Base-by-base conservation (phyloP, 2,797 vertebrate species). In the Paramormyrops hopkinsi region DNA sequence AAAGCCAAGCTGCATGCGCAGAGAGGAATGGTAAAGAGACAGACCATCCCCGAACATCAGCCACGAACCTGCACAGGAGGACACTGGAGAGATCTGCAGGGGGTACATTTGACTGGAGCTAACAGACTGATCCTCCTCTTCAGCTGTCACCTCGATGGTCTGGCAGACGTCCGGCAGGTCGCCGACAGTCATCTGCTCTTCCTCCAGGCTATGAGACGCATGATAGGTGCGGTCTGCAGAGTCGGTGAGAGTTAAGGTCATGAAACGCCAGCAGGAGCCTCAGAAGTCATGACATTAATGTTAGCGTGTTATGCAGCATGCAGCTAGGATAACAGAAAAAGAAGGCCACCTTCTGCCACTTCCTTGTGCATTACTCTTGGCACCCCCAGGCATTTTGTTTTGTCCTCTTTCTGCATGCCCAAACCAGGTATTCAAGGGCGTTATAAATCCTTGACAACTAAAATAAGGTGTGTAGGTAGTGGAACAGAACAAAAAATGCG, bases 91-190 rank as follows among this genome's bases (percentile, higher is more conserved):
- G 90, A 99, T 99, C 93, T 99, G 99, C 22, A 99, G 95, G 0
- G 98, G 98, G 92, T 99, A 99, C 29, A 97, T 96, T 91, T 99
- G 98, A 73, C 97, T 97, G 94, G 98, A 97, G 94, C 96, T 97
- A 82, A 97, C 96, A 0, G 97, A 97, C 92, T 98, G 98, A 44
- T 99, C 98, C 0, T 99, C 98, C 0, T 97, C 97, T 93, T 99
- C 99, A 0, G 99, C 99, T 93, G 96, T 97, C 93, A 99, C 98
- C 91, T 99, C 99, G 1, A 99, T 98, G 4, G 99, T 99, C 92
- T 99, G 98, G 92, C 98, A 99, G 92, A 99, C 97, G 62, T 98
- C 98, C 0, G 99, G 99, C 6, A 98, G 97, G 89, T 99, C 98
- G 76, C 95, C 94, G 91, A 97, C 96, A 91, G 99, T 97, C 94